Evolutionary conservation across 2,888 invertebrate genomes (phyloP), one percentile per base, ranked within the genome.

Genomic region (Nyleta sp.): DNA sequence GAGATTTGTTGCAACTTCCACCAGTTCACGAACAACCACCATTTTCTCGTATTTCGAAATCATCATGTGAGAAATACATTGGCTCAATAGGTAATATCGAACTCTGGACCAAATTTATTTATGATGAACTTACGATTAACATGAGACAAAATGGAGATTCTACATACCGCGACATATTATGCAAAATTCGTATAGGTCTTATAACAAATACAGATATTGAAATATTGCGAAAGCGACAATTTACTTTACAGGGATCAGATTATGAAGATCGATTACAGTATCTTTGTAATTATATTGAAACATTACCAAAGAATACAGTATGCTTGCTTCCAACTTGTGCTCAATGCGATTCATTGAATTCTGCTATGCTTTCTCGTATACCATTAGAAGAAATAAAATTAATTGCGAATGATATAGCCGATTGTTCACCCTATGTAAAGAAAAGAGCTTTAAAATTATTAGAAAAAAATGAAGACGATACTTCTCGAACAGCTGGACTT

Each of bases 81-180:
- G 28, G 28, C 7, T 2, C 28, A 8, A 10, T 10, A 42, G 18
- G 42, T 2, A 42, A 5, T 38, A 15, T 15, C 13, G 77, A 85
- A 79, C 50, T 87, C n/a, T 87, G 86, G 86, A n/a, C 52, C 8
- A 75, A 78, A 40, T 81, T 88, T 68, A 17, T 42, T 6, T 88
- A 86, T 50, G 85, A 84, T 20, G 85, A 87, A 81, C 82, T 87
- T 48, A 80, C 78, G 24, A 84, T 84, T 13, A 86, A 86, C 70
- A 85, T 87, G 82, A 80, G 85, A 67, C 84, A 84, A 52, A 72
- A 78, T 73, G 64, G 62, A 38, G 83, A 84, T 74, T 8, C 52
- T 28, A 40, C 71, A 46, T 87, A 84, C 76, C 46, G 80, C 3
- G 65, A 84, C 10, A 77, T 84, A 72, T 74, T 85, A 7, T 82